These are phyloP conservation scores for Dynastes grantii DNA, from an alignment of 2,888 invertebrate genomes.

Conservation along the genomic window DNA sequence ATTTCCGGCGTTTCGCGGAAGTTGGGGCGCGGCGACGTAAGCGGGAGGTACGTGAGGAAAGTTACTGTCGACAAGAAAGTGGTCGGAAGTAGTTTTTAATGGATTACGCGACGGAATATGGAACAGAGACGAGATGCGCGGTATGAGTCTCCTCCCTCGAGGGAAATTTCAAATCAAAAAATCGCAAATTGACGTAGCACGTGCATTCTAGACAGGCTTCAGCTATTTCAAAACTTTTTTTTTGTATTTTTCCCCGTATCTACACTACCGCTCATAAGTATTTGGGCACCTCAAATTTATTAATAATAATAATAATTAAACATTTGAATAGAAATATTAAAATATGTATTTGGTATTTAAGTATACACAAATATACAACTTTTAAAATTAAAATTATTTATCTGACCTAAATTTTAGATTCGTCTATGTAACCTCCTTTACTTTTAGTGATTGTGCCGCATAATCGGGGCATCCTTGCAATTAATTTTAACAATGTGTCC, in stretches of 20 bases:
- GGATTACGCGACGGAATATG: slow-evolving; percentile 20
- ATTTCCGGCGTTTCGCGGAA: slow-evolving; percentile 18
- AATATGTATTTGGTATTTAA: no score
- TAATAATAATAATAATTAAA: no score
- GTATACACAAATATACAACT: no score
- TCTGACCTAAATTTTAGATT: no score
- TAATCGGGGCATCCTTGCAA: no score
- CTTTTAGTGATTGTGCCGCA: no score
- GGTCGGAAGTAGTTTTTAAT: slow-evolving; percentile 39
- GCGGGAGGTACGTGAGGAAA: slow-evolving; percentile 2
- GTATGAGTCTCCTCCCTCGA: not conserved
- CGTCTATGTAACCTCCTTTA: no score
- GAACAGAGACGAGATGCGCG: slow-evolving; percentile 9
- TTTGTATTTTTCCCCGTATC: not conserved
- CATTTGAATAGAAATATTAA: no score
- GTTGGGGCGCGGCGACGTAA: not conserved
- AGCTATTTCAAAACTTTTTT: not conserved
- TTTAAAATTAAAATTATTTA: no score
- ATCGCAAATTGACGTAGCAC: slow-evolving; percentile 9
- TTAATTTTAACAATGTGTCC: no score
- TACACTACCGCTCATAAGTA: no score
- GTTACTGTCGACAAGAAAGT: slow-evolving; percentile 17
- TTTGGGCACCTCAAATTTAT: no score
- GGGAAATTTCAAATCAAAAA: slow-evolving; percentile 22
- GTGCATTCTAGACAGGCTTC: not conserved